These are phyloP conservation scores for Xenopus tropicalis DNA, from an alignment of 2,113 vertebrate genomes.

Conservation along the genomic window DNA sequence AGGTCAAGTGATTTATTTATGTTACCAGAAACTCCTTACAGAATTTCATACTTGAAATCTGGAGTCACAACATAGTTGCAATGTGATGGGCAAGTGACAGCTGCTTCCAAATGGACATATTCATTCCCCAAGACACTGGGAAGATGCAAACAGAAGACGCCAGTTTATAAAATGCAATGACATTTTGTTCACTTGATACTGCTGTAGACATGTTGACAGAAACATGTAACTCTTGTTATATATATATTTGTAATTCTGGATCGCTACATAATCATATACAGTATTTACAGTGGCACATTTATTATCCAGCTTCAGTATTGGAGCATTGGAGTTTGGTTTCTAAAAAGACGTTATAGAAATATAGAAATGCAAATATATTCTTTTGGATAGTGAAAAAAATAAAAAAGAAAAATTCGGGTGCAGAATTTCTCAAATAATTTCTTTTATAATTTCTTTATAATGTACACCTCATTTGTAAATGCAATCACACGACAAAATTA, in stretches of 20 bases:
- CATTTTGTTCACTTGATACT: constrained; percentile 8
- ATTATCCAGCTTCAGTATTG: constrained; percentile 17
- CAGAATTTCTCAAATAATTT: no score
- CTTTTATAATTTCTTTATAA: no score
- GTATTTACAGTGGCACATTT: background rate
- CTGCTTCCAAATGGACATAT: constrained; percentile 20
- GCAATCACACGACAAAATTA: no score
- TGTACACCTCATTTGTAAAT: no score
- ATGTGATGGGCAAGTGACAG: constrained; percentile 29
- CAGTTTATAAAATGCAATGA: constrained; percentile 9
- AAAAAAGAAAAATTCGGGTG: no score
- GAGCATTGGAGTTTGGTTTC: no score
- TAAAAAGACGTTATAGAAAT: no score
- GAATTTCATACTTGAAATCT: constrained; percentile 42
- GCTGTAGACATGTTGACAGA: background rate
- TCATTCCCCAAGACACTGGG: constrained; percentile 12
- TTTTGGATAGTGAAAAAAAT: no score
- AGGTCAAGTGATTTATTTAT: constrained; percentile 42
- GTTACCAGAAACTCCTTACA: constrained; percentile 41
- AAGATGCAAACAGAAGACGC: constrained; percentile 27
- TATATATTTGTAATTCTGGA: no score
- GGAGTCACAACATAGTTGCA: constrained; percentile 31
- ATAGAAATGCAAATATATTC: no score
- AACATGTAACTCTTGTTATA: constrained; percentile 8
- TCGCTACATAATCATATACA: background rate